Evolutionary conservation across 2,113 vertebrate genomes (phyloP).

Genomic region (Ophiodon elongatus): DNA sequence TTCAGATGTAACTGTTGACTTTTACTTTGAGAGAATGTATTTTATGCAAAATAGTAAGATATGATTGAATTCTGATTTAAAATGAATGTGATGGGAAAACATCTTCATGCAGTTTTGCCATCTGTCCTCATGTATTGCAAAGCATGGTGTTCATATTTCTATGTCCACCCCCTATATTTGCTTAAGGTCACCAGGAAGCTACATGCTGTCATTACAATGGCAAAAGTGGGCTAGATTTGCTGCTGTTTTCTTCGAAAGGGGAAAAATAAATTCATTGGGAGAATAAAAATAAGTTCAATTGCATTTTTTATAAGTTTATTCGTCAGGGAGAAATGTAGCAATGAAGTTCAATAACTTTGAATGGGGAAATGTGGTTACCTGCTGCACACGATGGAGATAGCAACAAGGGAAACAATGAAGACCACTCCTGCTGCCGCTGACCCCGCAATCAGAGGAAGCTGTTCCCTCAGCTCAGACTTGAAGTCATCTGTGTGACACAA

Average conservation of each 20-base stretch:
- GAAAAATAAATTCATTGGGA: neutral
- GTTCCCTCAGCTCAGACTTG: conserved; percentile 97
- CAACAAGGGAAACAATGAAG: conserved; percentile 96
- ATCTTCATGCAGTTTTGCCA: conserved; percentile 1
- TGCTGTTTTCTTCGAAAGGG: neutral
- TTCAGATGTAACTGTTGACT: neutral
- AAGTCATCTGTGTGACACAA: conserved; percentile 90
- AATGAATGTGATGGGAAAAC: neutral
- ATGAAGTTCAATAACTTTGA: neutral
- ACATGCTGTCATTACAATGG: neutral
- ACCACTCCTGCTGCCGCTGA: conserved; percentile 96
- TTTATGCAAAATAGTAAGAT: neutral
- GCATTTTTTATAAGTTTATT: neutral
- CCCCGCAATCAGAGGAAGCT: conserved; percentile 96
- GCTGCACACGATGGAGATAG: conserved; percentile 98
- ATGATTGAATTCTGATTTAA: neutral
- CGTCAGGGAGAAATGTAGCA: neutral
- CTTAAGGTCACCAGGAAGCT: neutral
- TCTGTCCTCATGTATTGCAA: neutral
- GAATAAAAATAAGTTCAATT: neutral
- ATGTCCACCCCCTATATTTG: neutral
- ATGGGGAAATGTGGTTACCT: conserved; percentile 86
- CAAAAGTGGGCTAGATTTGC: neutral
- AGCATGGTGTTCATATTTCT: neutral
- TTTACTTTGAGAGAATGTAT: neutral